These are phyloP conservation scores for Bombyx mori DNA, from an alignment of 1,140 invertebrate genomes.

Conservation along the genomic window ASM3026992v2 NC_085111.1:12180501-12181000, in stretches of 20 bases:
- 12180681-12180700: no score
- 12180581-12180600: slow-evolving; percentile 2
- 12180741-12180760: no score
- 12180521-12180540: slow-evolving; percentile 14
- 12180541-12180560: slow-evolving; percentile 29
- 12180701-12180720: no score
- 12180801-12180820: no score
- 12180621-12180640: not conserved
- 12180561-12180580: slow-evolving; percentile 17
- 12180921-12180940: slow-evolving; percentile 13
- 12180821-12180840: no score
- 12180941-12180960: slow-evolving; percentile 7
- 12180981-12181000: not conserved
- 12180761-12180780: no score
- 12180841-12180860: not conserved
- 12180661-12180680: no score
- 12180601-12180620: slow-evolving; percentile 2
- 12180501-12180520: slow-evolving; percentile 17
- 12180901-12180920: slow-evolving; percentile 14
- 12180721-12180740: no score
- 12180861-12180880: not conserved
- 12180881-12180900: slow-evolving; percentile 1
- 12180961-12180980: slow-evolving; percentile 7
- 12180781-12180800: no score
- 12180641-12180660: no score